A percentile compares a stretch with the other conserved stretches of the same genome.
Conservation (phyloP, 2,888 invertebrate genomes). For the Sepiola atlantica region DNA sequence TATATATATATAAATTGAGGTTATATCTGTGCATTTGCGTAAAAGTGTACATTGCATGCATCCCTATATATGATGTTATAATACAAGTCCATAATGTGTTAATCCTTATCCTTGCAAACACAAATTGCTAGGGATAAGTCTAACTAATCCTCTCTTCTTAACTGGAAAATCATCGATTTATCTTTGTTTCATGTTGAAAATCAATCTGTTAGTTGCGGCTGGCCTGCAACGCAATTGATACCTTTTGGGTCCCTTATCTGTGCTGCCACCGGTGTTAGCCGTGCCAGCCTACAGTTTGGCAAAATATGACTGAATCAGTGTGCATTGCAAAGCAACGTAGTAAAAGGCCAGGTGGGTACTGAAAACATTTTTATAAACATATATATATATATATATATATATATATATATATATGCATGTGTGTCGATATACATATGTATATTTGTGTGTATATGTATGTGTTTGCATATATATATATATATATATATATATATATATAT, state of each 20-base stretch:
- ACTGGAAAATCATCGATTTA: background rate
- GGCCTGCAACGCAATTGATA: background rate
- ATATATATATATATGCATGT: background rate
- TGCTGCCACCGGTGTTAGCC: too few relatives aligned
- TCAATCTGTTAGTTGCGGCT: background rate
- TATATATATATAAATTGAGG: background rate
- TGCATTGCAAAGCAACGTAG: background rate
- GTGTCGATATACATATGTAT: background rate
- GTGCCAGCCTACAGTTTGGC: background rate
- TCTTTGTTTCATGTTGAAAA: background rate
- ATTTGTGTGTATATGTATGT: background rate
- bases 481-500: too few relatives aligned
- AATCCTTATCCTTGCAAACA: background rate
- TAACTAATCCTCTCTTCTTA: background rate
- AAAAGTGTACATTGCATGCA: background rate
- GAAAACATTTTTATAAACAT: background rate
- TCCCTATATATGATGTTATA: background rate
- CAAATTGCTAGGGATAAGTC: background rate
- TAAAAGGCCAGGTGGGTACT: conserved; percentile 41
- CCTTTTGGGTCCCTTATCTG: background rate
- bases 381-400: background rate
- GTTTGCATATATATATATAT: background rate
- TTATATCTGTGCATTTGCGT: background rate
- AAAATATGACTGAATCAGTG: background rate
- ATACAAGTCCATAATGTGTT: background rate